These are phyloP conservation scores for Sphenodon punctatus DNA, from an alignment of 2,797 vertebrate species.

Conservation along the genomic window DNA sequence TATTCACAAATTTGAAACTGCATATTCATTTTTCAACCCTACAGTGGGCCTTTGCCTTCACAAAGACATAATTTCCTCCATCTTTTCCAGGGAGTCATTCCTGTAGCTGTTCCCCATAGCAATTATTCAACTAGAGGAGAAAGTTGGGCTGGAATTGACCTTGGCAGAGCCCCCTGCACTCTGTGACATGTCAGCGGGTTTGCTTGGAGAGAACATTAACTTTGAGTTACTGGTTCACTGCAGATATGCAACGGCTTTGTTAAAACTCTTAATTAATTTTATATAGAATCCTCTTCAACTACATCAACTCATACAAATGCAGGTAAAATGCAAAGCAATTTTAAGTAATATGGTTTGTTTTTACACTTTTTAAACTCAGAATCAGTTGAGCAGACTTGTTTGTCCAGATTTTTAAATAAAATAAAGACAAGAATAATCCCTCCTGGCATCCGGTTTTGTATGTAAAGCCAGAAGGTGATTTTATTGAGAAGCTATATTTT, in stretches of 20 bases:
- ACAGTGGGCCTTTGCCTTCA: too few species aligned
- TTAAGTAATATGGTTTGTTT: constrained; percentile 16
- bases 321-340: constrained; percentile 19
- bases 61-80: too few species aligned
- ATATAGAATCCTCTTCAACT: neutral
- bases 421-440: constrained; percentile 9
- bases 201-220: neutral
- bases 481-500: neutral
- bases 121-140: neutral
- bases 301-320: neutral
- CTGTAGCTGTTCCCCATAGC: neutral
- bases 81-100: neutral
- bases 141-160: neutral
- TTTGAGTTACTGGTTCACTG: neutral
- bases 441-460: constrained; percentile 14
- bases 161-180: neutral
- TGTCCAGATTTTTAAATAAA: constrained; percentile 7
- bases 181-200: neutral
- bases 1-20: too few species aligned
- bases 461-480: neutral
- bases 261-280: neutral
- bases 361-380: neutral
- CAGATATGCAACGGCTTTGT: neutral
- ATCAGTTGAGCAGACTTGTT: neutral
- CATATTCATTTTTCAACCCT: too few species aligned